Base-by-base conservation (phyloP, 2,797 vertebrate species). In the Ibycter americanus region DNA sequence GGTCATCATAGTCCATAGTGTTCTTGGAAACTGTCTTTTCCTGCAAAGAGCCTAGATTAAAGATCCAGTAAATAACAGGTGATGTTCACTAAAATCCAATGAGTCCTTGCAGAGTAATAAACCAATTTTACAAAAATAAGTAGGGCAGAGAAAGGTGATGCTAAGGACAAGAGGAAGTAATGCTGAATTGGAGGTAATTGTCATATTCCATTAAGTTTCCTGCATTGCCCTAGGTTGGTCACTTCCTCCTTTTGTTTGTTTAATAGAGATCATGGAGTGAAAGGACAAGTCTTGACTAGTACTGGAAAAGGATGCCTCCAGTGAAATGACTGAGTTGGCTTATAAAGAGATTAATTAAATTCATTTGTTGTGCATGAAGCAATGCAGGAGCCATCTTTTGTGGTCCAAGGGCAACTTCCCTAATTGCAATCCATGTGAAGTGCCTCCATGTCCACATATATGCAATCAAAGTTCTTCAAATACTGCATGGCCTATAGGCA, bases 171-270 rank as follows among this genome's bases (percentile, higher is more conserved):
- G 81, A 93, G 94, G 94, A 97, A 95, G 47, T 63, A 83, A 67
- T 3, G 7, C 77, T 90, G 72, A 94, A 78, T 92, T 94, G 72
- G 73, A 97, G 83, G 77, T 88, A 93, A 93, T 90, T 3, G 19
- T 83, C 61, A 23, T 81, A 81, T 56, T 85, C 61, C 47, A 59
- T 83, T 49, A 38, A 46, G 44, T 87, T 88, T 97, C 94, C 94
- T 93, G 56, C 61, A 27, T 83, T 95, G 86, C 76, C 73, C 13
- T 38, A 70, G 55, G 34, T 59, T 88, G 72, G 88, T 86, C 80
- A 49, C 47, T 97, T 97, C 95, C 88, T 93, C 65, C 88, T 81
- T 96, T 96, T 95, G 88, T 94, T 90, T 70, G 27, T 46, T 89
- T 78, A 88, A 42, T 67, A 16, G 46, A 88, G 19, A 46, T 71